phyloP scores from a whole-genome alignment of 1,140 invertebrate species.

The Pseudoatta argentina region DNA sequence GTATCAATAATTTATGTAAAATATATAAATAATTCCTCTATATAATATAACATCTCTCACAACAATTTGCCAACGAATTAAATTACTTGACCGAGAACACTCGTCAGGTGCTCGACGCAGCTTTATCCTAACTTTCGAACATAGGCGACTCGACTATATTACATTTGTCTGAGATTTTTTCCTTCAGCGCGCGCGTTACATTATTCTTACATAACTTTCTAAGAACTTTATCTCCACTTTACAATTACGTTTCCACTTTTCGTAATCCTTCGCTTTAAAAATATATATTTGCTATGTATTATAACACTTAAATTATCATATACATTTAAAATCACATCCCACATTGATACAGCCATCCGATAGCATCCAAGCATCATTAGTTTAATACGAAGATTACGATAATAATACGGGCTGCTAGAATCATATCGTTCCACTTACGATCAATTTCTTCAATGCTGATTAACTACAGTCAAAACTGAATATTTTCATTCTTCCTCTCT shows the following conservation, averaged over 20 bases:
- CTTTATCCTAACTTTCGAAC: constrained; percentile 40
- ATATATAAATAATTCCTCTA: constrained; percentile 6
- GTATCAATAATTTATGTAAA: constrained; percentile 35
- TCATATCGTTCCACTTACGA: background rate
- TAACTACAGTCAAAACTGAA: background rate
- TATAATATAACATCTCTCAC: background rate
- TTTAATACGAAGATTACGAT: constrained; percentile 47
- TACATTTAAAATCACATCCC: constrained; percentile 47
- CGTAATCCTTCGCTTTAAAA: constrained; percentile 30
- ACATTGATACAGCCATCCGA: constrained; percentile 1
- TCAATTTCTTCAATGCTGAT: constrained; percentile 12
- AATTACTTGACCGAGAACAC: constrained; percentile 42
- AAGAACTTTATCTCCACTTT: background rate
- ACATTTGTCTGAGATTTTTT: background rate
- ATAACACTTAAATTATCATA: constrained; percentile 20
- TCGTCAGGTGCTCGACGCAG: constrained; percentile 1
- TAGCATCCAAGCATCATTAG: background rate
- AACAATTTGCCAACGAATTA: background rate
- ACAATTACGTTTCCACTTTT: constrained; percentile 8
- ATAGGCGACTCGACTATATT: background rate
- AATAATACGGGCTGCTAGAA: constrained; percentile 21
- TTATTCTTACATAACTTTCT: constrained; percentile 2
- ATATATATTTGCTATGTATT: constrained; percentile 44
- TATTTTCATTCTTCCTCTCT: background rate
- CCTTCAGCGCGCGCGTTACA: background rate